Evolutionary conservation across 1,140 invertebrate species (phyloP).

Genomic region (Rhopalosiphum padi): DNA sequence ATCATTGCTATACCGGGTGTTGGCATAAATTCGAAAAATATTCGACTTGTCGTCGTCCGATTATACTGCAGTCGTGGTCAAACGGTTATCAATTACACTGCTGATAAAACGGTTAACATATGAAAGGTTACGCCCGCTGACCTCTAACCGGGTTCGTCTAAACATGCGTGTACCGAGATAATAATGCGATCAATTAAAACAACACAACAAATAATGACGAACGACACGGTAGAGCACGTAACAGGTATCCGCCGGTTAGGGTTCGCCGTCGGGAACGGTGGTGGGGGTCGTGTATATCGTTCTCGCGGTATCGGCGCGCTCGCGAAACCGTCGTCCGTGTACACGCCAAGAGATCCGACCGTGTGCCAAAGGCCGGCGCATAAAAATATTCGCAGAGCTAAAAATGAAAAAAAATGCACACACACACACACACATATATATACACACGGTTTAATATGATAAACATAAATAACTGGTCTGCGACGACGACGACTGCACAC

Average conservation of each 20-base stretch:
- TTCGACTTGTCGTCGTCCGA: background rate
- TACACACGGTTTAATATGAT: background rate
- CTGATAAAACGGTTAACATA: background rate
- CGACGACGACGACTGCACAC: background rate
- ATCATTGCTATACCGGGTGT: background rate
- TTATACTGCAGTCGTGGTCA: too few species aligned
- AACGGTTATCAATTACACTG: background rate
- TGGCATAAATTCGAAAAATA: background rate
- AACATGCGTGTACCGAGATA: background rate
- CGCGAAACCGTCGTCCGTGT: background rate
- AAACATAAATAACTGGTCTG: background rate
- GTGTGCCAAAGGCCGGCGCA: conserved; percentile 6
- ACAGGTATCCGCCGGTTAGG: background rate
- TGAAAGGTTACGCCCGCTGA: background rate
- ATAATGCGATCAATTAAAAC: background rate
- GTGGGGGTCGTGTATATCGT: background rate
- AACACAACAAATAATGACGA: background rate
- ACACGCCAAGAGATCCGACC: background rate
- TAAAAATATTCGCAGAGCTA: background rate
- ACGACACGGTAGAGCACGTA: background rate
- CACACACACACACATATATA: background rate
- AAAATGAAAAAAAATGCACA: background rate
- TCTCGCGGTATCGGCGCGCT: background rate
- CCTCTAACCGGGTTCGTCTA: background rate
- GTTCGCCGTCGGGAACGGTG: background rate